Conservation (phyloP, 2,888 invertebrate species). For the Rhamphomyia laevipes region DNA sequence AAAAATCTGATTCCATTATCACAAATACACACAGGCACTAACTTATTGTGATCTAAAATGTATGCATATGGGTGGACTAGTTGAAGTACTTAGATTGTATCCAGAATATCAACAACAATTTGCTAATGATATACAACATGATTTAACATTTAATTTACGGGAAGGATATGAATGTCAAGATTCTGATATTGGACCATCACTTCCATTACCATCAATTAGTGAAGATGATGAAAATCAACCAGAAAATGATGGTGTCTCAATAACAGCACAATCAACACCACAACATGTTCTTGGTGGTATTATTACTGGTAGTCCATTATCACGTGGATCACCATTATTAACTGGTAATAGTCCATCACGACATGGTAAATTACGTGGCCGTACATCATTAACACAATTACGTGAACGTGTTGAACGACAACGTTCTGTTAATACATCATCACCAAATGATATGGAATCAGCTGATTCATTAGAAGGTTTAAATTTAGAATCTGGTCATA, state of each 20-base stretch:
- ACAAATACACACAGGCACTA: conserved; percentile 48
- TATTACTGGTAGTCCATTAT: conserved; percentile 32
- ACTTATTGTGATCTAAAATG: conserved; percentile 95
- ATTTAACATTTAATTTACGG: conserved; percentile 84
- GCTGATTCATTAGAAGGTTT: conserved; percentile 48
- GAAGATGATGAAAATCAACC: conserved; percentile 89
- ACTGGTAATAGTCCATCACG: conserved; percentile 47
- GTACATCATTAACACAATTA: conserved; percentile 40
- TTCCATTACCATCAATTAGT: conserved; percentile 80
- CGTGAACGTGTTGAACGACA: conserved; percentile 57
- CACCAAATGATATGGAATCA: conserved; percentile 42
- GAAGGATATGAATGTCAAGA: conserved; percentile 84
- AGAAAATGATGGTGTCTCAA: conserved; percentile 47
- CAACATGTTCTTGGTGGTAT: conserved; percentile 43
- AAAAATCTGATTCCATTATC: too few species aligned
- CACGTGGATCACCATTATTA: conserved; percentile 36
- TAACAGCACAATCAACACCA: conserved; percentile 40
- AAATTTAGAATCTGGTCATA: conserved; percentile 40
- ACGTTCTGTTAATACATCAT: conserved; percentile 45
- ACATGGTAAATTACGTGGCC: conserved; percentile 44
- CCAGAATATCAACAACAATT: conserved; percentile 93
- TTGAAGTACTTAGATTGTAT: conserved; percentile 79
- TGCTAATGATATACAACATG: conserved; percentile 87
- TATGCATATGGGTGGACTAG: conserved; percentile 80
- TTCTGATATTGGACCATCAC: conserved; percentile 34